These are phyloP conservation scores for Andrena bicolor DNA, from an alignment of 2,888 invertebrate genomes.

Conservation along the genomic window DNA sequence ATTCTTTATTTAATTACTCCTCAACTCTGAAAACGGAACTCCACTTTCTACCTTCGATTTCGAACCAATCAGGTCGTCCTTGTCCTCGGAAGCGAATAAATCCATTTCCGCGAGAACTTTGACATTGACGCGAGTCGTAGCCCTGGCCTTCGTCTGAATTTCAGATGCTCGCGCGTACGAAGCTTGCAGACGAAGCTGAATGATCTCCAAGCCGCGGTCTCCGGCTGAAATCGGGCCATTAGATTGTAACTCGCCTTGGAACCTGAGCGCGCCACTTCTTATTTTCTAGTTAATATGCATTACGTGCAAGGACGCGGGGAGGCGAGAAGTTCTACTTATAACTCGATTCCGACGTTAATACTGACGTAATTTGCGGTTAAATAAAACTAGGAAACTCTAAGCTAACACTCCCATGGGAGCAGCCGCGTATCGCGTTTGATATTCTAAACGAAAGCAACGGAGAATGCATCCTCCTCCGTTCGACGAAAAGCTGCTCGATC, in stretches of 20 bases:
- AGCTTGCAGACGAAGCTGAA: not conserved
- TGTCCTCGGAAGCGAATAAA: not conserved
- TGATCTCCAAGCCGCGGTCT: not conserved
- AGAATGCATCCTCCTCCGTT: not conserved
- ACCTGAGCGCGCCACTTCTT: slow-evolving; percentile 47
- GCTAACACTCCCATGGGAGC: not conserved
- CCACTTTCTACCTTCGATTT: too few species aligned
- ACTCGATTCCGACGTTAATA: not conserved
- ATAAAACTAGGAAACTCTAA: not conserved
- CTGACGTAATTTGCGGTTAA: not conserved
- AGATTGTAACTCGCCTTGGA: slow-evolving; percentile 81
- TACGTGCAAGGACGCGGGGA: slow-evolving; percentile 65
- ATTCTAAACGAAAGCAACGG: not conserved
- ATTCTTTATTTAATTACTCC: too few species aligned
- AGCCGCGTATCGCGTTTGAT: not conserved
- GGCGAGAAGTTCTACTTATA: slow-evolving; percentile 23
- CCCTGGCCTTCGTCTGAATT: not conserved
- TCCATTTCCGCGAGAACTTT: not conserved
- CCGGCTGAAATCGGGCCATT: slow-evolving; percentile 73
- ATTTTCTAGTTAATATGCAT: slow-evolving; percentile 62
- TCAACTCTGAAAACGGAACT: too few species aligned
- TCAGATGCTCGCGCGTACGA: not conserved
- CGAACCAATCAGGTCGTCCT: too few species aligned
- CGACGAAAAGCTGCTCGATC: not conserved
- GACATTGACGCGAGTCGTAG: not conserved